Conservation (phyloP, 2,113 vertebrate genomes). For the Puntigrus tetrazona region DNA sequence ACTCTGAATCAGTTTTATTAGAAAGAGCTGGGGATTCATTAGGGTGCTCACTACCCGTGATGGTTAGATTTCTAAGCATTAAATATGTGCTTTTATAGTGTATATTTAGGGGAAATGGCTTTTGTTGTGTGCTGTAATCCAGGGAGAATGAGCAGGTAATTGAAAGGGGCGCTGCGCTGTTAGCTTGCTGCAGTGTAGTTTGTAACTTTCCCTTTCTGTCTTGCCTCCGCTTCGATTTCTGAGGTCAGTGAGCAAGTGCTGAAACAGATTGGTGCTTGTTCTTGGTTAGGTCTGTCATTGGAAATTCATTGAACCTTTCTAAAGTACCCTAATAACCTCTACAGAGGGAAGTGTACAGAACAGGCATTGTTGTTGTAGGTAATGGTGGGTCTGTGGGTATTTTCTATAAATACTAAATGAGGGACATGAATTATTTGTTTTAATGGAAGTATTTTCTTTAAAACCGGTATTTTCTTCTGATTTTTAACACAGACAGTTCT, state of each 20-base stretch:
- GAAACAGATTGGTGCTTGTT: conserved; percentile 46
- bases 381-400: not conserved
- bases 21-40: conserved; percentile 43
- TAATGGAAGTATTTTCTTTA: not conserved
- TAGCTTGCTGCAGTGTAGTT: conserved; percentile 37
- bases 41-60: not conserved
- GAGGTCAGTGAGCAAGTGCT: conserved; percentile 47
- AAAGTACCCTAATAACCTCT: conserved; percentile 36
- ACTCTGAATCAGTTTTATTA: conserved; percentile 54
- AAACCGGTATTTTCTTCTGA: not conserved
- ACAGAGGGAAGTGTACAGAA: not conserved
- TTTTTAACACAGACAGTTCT: not conserved
- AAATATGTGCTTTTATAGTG: conserved; percentile 36
- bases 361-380: not conserved
- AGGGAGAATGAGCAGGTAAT: conserved; percentile 2
- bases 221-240: conserved; percentile 33
- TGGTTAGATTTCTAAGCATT: conserved; percentile 51
- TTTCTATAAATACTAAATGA: conserved; percentile 16
- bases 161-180: not conserved
- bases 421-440: not conserved
- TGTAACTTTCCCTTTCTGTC: conserved; percentile 33
- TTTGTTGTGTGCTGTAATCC: conserved; percentile 9
- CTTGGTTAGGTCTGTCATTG: conserved; percentile 41
- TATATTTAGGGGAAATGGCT: conserved; percentile 31
- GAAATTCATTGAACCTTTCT: conserved; percentile 43